A percentile compares a stretch with the other conserved stretches of the same genome.
phyloP scores from a whole-genome alignment of 1,140 invertebrate genomes.

The Contarinia nasturtii region DNA sequence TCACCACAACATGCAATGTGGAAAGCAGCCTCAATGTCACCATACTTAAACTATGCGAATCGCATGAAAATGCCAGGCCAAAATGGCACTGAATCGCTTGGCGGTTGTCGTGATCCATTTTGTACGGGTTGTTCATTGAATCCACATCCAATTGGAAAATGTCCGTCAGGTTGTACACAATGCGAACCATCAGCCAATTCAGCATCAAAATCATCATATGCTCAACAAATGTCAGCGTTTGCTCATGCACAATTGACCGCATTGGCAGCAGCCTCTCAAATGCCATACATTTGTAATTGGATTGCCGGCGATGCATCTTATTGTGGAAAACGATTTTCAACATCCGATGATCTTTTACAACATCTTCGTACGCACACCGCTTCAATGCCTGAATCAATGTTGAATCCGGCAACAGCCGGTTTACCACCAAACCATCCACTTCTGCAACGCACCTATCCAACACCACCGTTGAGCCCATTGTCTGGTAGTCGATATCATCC shows the following conservation, averaged over 20 bases:
- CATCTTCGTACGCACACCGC: conserved; percentile 76
- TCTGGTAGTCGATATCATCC: conserved; percentile 66
- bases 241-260: conserved; percentile 56
- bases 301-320: conserved; percentile 70
- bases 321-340: conserved; percentile 76
- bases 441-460: conserved; percentile 62
- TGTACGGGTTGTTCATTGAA: conserved; percentile 78
- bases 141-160: conserved; percentile 52
- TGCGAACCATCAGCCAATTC: conserved; percentile 45
- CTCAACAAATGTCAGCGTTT: conserved; percentile 30
- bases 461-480: conserved; percentile 64
- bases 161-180: conserved; percentile 73
- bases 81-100: conserved; percentile 25
- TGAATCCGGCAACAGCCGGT: conserved; percentile 25
- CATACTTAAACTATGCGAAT: conserved; percentile 45
- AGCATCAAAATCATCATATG: conserved; percentile 15
- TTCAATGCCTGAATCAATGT: conserved; percentile 29
- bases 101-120: conserved; percentile 75
- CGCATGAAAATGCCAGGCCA: conserved; percentile 39
- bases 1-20: conserved; percentile 48
- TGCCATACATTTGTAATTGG: conserved; percentile 82
- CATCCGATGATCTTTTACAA: conserved; percentile 74
- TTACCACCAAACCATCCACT: conserved; percentile 37
- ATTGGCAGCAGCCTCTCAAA: conserved; percentile 46
- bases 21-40: conserved; percentile 41